Evolutionary conservation across 2,888 invertebrate genomes (phyloP), one percentile per base, ranked within the genome.

Genomic region (Rhagonycha fulva): DNA sequence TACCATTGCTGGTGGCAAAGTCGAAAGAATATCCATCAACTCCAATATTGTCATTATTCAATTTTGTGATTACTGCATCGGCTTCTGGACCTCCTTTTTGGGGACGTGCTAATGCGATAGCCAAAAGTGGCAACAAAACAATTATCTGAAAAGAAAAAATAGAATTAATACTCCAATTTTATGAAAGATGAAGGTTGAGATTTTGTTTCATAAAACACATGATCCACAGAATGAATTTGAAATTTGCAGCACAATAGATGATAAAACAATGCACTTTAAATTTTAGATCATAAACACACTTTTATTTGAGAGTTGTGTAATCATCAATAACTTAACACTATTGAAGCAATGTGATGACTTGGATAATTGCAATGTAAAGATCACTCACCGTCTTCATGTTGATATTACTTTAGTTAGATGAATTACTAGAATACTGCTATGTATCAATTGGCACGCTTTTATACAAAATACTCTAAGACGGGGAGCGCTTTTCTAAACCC

Each of bases 1-100:
- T 88, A 67, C 89, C 89, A 78, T 90, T 87, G 78, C 86, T 87
- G 75, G 88, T 89, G 77, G 88, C 84, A 1, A 60, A 80, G 91
- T 91, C 89, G 81, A 90, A 92, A 79, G 87, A 90, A 86, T 92
- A 93, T 71, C 89, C 88, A 80, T 90, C 90, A 24, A 90, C 84
- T 70, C 91, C 91, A 76, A 88, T 88, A 78, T 91, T 92, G 84
- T 92, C 90, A 77, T 88, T 88, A 67, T 92, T 92, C 82, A 90
- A 91, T 72, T 91, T 89, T 69, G 91, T 79, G 79, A 92, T 89
- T 83, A 91, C 89, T 5, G 91, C 91, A 79, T 91, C 91, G 9
- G 61, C 71, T 23, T 75, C 74, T 10, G 67, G 66, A 84, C 90
- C 84, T 73, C 80, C 80, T 68, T 63, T 24, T 77, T 82, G 76